Evolutionary conservation across 1,140 invertebrate genomes (phyloP), one percentile per base, ranked within the genome.

Genomic region (Danaus plexippus): DNA sequence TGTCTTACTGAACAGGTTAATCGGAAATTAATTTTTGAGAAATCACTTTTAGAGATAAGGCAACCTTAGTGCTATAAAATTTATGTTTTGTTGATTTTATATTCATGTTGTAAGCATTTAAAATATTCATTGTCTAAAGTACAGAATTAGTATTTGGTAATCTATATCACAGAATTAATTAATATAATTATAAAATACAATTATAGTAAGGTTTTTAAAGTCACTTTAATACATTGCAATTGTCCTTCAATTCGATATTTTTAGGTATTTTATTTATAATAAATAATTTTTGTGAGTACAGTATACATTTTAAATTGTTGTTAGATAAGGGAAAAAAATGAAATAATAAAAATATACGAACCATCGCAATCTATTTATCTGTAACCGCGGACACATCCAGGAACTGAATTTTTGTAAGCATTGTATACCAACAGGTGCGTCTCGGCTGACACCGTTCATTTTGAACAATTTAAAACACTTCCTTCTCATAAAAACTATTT

Each of bases 351-450:
- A 22, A 12, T 48, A 49, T 40, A 80, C 81, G 80, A 67, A 90
- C 90, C 89, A 92, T 73, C 82, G 64, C 66, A 91, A 79, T 63
- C 89, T 87, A 75, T 92, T 92, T 42, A 90, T 80, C 64, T 88
- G 88, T 22, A 88, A 69, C 42, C 89, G 73, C 9, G 88, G 88
- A 65, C 89, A 92, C 40, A 85, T 89, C 63, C 73, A 87, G 6
- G 70, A 72, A 5, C 75, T 80, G 4, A 89, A 50, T 58, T 77
- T 88, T 58, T 90, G 88, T 40, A 92, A 56, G 47, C 80, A 64
- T 67, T 76, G 82, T 1, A 91, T 64, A 13, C 91, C 91, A 51
- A 88, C 74, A 15, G 91, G 91, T 32, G 89, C 78, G 57, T 92
- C 89, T 63, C 70, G 80, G 43, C 70, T 66, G n/a, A 78, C 66